These are phyloP conservation scores for Mastomys natalensis DNA, from an alignment of 2,113 vertebrate species.

Conservation along the genomic window DNA sequence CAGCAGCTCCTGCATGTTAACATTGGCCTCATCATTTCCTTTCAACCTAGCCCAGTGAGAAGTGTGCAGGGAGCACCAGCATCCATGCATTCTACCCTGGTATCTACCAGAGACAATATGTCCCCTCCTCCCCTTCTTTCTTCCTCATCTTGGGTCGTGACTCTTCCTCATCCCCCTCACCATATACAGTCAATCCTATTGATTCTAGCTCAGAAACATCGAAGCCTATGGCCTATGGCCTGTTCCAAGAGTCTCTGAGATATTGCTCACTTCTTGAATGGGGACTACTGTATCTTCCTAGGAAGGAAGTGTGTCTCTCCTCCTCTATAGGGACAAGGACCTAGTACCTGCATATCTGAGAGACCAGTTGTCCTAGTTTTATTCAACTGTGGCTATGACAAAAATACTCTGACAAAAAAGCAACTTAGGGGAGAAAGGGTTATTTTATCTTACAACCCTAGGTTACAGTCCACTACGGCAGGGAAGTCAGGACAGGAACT, in stretches of 20 bases:
- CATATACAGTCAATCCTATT: not conserved
- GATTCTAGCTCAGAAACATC: not conserved
- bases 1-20: accelerated
- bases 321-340: not conserved
- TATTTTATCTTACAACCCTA: not conserved
- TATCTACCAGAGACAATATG: too few species aligned
- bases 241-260: not conserved
- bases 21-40: accelerated
- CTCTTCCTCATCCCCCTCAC: accelerated
- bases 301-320: not conserved
- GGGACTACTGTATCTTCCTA: not conserved
- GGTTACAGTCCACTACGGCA: not conserved
- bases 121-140: accelerated
- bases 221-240: not conserved
- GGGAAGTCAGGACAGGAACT: not conserved
- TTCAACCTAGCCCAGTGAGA: accelerated
- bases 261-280: not conserved
- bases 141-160: not conserved
- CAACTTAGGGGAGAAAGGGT: not conserved
- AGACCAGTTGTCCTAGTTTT: not conserved
- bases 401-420: not conserved
- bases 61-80: accelerated
- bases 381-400: not conserved
- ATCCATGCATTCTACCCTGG: accelerated
- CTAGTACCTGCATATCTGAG: not conserved